Evolutionary conservation across 2,797 vertebrate species (phyloP).

Genomic region (Tachyglossus aculeatus): DNA sequence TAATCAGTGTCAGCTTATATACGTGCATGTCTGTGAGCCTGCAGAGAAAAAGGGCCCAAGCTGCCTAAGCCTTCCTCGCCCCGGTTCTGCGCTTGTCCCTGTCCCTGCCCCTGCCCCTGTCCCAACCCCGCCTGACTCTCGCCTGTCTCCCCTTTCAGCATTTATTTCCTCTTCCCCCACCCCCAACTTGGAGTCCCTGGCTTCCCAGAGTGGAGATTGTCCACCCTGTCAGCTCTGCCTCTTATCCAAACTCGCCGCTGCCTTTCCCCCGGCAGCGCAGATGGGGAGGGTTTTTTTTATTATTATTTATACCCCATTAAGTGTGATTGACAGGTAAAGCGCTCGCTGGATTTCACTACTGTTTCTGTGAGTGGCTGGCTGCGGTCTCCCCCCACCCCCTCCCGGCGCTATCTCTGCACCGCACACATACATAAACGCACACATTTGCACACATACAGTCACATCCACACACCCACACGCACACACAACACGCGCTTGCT

Average conservation of each 20-base stretch:
- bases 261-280: conserved; percentile 68
- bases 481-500: not conserved
- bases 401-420: conserved; percentile 28
- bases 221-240: conserved; percentile 42
- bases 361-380: conserved; percentile 81
- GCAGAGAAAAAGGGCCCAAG: conserved; percentile 53
- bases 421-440: conserved; percentile 40
- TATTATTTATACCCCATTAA: conserved; percentile 86
- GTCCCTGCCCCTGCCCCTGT: conserved; percentile 40
- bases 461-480: not conserved
- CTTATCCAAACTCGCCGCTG: conserved; percentile 51
- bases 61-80: too few relatives aligned
- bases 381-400: conserved; percentile 66
- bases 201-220: conserved; percentile 56
- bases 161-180: conserved; percentile 51
- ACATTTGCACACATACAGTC: not conserved
- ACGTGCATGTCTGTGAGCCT: conserved; percentile 49
- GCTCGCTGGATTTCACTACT: conserved; percentile 82
- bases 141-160: conserved; percentile 19
- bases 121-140: not conserved
- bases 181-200: conserved; percentile 51
- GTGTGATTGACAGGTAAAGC: conserved; percentile 96
- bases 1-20: conserved; percentile 61
- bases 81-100: too few relatives aligned
- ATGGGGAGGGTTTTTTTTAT: conserved; percentile 64